These are phyloP conservation scores for Heliconius aoede DNA, from an alignment of 2,888 invertebrate species.

Conservation along the genomic window DNA sequence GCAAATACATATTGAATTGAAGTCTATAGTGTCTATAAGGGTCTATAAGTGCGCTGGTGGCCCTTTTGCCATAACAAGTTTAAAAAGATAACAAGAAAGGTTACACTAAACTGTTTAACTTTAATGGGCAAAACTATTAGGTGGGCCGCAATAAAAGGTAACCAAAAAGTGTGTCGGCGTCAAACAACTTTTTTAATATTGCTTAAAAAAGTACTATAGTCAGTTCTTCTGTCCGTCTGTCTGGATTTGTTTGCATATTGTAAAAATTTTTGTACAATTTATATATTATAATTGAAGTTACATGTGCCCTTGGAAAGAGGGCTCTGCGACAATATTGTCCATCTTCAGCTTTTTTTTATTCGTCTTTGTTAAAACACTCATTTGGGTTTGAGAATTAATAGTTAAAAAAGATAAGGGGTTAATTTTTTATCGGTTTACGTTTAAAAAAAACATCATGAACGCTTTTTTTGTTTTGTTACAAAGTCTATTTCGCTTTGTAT, in stretches of 20 bases:
- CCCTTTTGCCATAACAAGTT: background rate
- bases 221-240: slow-evolving; percentile 28
- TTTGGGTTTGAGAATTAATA: slow-evolving; percentile 17
- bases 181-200: slow-evolving; percentile 40
- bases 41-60: background rate
- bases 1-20: background rate
- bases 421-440: slow-evolving; percentile 1
- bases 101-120: slow-evolving; percentile 12
- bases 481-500: background rate
- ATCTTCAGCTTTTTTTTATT: slow-evolving; percentile 1
- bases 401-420: slow-evolving; percentile 1
- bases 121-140: slow-evolving; percentile 37
- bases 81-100: background rate
- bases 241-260: slow-evolving; percentile 62
- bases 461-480: background rate
- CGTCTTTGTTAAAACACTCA: slow-evolving; percentile 21
- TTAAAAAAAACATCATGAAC: background rate
- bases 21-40: no score
- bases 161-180: slow-evolving; percentile 22
- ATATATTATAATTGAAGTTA: slow-evolving; percentile 28
- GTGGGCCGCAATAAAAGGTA: slow-evolving; percentile 51
- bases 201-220: slow-evolving; percentile 42
- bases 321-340: slow-evolving; percentile 25
- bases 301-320: slow-evolving; percentile 26
- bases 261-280: slow-evolving; percentile 52